Conservation (phyloP, 35 echinoderm and acorn worm genomes). For the Apostichopus parvimensis region DNA sequence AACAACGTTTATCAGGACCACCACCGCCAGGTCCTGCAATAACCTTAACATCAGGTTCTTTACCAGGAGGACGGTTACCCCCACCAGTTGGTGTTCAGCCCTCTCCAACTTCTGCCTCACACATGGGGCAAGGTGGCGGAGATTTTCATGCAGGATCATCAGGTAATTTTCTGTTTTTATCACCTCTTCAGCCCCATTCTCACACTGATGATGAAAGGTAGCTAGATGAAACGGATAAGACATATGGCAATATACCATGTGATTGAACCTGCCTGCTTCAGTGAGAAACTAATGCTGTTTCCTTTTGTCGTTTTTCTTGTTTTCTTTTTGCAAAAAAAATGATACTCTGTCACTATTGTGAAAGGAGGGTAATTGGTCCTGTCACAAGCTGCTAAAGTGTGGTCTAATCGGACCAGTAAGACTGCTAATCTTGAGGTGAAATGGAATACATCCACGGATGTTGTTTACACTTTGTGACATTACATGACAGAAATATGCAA, state of each 20-base stretch:
- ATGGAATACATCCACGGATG: too few relatives aligned
- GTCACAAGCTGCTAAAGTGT: too few relatives aligned
- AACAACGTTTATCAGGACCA: constrained; percentile 25
- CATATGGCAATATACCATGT: too few relatives aligned
- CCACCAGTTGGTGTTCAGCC: constrained; percentile 23
- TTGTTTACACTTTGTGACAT: too few relatives aligned
- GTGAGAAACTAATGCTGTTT: too few relatives aligned
- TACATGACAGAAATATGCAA: too few relatives aligned
- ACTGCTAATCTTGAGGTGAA: too few relatives aligned
- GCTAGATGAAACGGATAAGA: background rate
- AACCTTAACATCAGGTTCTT: constrained; percentile 27
- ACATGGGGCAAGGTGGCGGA: constrained; percentile 50
- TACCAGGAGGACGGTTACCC: constrained; percentile 50
- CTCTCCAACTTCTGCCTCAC: constrained; percentile 32
- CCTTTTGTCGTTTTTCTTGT: too few relatives aligned
- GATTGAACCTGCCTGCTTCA: too few relatives aligned
- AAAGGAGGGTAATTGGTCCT: too few relatives aligned
- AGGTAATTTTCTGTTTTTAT: constrained; percentile 27
- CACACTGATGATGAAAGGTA: background rate
- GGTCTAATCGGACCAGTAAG: too few relatives aligned
- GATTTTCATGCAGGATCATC: constrained; percentile 55
- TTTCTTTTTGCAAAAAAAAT: background rate
- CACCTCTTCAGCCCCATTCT: background rate
- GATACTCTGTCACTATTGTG: background rate
- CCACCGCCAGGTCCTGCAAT: constrained; percentile 18